These are phyloP conservation scores for Tyrophagus putrescentiae DNA, from an alignment of 1,140 invertebrate genomes.

Conservation along the genomic window DNA sequence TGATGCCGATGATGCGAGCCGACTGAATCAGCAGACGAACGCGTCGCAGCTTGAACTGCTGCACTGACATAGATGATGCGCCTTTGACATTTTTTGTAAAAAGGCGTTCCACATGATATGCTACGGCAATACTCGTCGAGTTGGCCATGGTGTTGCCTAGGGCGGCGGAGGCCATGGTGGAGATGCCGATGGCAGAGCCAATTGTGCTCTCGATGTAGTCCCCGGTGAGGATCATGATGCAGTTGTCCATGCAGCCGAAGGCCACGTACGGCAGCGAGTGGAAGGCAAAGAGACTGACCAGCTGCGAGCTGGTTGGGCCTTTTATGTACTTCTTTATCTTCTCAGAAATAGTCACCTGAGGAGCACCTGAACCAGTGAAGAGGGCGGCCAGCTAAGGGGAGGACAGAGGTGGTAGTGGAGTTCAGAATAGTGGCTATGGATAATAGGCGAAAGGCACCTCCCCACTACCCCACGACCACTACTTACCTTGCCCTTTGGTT, in stretches of 20 bases:
- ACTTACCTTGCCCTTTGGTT: conserved; percentile 1
- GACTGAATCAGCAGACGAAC: background rate
- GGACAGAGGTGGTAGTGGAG: too few relatives aligned
- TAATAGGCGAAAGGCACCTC: too few relatives aligned
- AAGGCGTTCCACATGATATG: background rate
- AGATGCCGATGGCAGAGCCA: background rate
- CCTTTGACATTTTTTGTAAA: background rate
- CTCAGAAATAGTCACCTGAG: background rate
- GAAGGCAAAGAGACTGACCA: background rate
- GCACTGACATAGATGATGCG: background rate
- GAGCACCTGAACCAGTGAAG: too few relatives aligned
- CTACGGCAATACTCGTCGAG: background rate
- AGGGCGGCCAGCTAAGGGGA: too few relatives aligned
- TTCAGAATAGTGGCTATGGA: too few relatives aligned
- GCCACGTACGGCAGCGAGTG: conserved; percentile 3
- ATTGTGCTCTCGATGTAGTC: background rate
- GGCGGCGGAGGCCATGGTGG: background rate
- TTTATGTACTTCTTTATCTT: background rate
- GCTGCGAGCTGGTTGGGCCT: background rate
- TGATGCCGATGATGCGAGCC: background rate
- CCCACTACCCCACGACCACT: background rate
- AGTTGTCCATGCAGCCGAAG: conserved; percentile 3
- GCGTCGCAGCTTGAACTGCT: background rate
- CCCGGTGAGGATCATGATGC: background rate
- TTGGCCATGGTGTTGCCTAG: conserved; percentile 1